Evolutionary conservation across 2,797 vertebrate species (phyloP).

Genomic region (Anabacerthia variegaticeps): DNA sequence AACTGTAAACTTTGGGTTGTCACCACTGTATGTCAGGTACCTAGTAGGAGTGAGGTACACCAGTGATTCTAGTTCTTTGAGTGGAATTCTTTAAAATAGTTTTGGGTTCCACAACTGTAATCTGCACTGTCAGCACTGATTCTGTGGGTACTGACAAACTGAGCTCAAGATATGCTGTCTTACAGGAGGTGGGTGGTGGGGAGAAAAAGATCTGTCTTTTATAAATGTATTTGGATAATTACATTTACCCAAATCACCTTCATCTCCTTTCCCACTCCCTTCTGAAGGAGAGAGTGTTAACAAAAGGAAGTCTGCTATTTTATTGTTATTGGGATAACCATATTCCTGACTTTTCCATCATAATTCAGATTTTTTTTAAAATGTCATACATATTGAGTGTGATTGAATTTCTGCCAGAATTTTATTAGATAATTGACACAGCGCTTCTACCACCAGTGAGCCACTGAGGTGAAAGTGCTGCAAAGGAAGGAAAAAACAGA

Average conservation of each 20-base stretch:
- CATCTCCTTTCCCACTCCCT: slow-evolving; percentile 12
- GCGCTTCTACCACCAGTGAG: neutral
- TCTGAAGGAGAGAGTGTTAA: neutral
- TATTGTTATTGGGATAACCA: neutral
- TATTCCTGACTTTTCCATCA: slow-evolving; percentile 23
- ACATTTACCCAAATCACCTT: slow-evolving; percentile 17
- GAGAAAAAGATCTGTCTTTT: neutral
- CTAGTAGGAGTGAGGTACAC: neutral
- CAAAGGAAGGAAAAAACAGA: neutral
- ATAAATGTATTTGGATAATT: slow-evolving; percentile 38
- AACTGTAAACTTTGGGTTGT: neutral
- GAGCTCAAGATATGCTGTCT: neutral
- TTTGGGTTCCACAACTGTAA: neutral
- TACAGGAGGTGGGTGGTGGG: neutral
- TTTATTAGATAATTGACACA: slow-evolving; percentile 51
- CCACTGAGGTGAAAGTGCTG: neutral
- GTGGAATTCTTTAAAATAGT: neutral
- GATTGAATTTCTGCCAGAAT: slow-evolving; percentile 50
- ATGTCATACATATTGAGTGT: neutral
- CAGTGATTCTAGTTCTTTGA: neutral
- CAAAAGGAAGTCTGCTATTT: slow-evolving; percentile 18
- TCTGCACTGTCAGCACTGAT: slow-evolving; percentile 30
- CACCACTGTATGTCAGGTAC: neutral
- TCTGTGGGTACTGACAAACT: slow-evolving; percentile 31
- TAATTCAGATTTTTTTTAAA: neutral